phyloP scores from a whole-genome alignment of 2,888 invertebrate species.

The Margaritifera margaritifera region DNA sequence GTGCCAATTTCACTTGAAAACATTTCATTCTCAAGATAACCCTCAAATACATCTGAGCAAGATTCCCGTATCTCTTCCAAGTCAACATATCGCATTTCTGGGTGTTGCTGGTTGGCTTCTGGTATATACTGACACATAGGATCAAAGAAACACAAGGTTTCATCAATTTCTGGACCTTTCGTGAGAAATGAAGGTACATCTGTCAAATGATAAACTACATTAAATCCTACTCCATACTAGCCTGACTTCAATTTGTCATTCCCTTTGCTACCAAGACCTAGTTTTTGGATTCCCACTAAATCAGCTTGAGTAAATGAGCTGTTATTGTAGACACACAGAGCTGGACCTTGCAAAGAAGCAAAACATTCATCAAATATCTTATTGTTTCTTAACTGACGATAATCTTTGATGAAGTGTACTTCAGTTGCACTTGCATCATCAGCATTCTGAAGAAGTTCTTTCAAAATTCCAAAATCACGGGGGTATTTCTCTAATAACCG shows the following conservation, averaged over 20 bases:
- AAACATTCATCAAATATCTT: conserved; percentile 39
- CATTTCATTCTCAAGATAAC: conserved; percentile 29
- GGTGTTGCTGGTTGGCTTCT: conserved; percentile 23
- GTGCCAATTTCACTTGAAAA: conserved; percentile 22
- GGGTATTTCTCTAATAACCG: conserved; percentile 61
- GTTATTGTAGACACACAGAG: conserved; percentile 58
- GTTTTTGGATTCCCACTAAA: conserved; percentile 49
- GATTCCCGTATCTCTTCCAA: conserved; percentile 10
- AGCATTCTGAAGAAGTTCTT: conserved; percentile 66
- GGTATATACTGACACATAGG: conserved; percentile 60
- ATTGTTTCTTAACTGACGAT: conserved; percentile 24
- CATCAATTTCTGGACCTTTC: conserved; percentile 40
- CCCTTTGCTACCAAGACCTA: conserved; percentile 55
- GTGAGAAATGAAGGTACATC: conserved; percentile 58
- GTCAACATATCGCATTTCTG: conserved; percentile 35
- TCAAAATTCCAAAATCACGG: conserved; percentile 54
- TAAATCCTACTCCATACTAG: conserved; percentile 62
- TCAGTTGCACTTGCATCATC: conserved; percentile 65
- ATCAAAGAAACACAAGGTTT: conserved; percentile 64
- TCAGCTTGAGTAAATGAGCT: conserved; percentile 48
- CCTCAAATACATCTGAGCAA: conserved; percentile 25
- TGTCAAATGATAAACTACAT: conserved; percentile 60
- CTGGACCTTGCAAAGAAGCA: conserved; percentile 54
- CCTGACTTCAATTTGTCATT: conserved; percentile 55
- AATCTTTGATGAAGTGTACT: conserved; percentile 58